These are phyloP conservation scores for Megathymus violae DNA, from an alignment of 1,140 invertebrate species.

Conservation along the genomic window DNA sequence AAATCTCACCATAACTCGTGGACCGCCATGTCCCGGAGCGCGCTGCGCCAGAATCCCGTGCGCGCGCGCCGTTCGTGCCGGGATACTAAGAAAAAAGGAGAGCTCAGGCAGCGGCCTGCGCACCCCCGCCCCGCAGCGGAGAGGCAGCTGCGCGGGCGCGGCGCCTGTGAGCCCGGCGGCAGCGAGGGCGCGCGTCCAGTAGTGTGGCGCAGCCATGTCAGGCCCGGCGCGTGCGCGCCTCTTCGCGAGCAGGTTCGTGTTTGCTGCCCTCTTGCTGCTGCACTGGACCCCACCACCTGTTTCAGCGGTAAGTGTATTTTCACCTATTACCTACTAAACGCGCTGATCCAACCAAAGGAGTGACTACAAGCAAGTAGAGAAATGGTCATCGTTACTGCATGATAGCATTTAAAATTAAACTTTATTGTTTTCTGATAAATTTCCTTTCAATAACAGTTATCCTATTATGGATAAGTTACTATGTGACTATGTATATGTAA, in stretches of 20 bases:
- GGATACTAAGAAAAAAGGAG: constrained; percentile 72
- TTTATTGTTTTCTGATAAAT: too few relatives aligned
- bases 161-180: constrained; percentile 47
- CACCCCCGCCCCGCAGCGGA: constrained; percentile 58
- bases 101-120: constrained; percentile 59
- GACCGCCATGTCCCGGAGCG: constrained; percentile 77
- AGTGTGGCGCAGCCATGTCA: constrained; percentile 77
- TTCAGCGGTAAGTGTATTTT: constrained; percentile 66
- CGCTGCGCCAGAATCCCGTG: constrained; percentile 77
- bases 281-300: constrained; percentile 59
- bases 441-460: too few relatives aligned
- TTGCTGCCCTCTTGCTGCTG: constrained; percentile 61
- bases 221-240: constrained; percentile 71
- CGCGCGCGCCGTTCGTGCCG: constrained; percentile 79
- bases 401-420: too few relatives aligned
- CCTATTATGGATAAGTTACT: too few relatives aligned
- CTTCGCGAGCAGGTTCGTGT: constrained; percentile 59
- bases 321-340: constrained; percentile 4
- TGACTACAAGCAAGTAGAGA: too few relatives aligned
- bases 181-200: constrained; percentile 70
- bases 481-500: too few relatives aligned
- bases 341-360: too few relatives aligned
- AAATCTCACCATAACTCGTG: constrained; percentile 75
- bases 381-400: too few relatives aligned
- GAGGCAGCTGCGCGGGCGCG: constrained; percentile 48